Evolutionary conservation across 2,888 invertebrate species (phyloP), one percentile per base, ranked within the genome.

Genomic region (Ditylenchus weischeri): DNA sequence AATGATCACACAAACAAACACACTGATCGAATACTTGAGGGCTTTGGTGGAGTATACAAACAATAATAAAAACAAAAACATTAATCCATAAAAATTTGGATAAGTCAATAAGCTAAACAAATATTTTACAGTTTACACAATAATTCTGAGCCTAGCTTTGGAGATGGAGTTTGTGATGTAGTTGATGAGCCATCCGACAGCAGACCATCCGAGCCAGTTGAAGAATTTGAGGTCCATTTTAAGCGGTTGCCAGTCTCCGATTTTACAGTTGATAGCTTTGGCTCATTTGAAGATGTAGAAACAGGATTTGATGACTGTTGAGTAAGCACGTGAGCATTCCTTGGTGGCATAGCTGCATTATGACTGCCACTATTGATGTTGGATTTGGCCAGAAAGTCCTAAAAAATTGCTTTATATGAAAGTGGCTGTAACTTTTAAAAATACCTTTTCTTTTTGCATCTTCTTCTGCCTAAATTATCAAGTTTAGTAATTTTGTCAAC

Each of bases 361-460:
- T 23, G 23, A 21, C 13, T 54, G 54, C 18, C 8, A 13, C 43
- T 43, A 15, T 54, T 54, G 54, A 29, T 29, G n/a, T 54, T 54
- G 21, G 59, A 59, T 38, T 59, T 59, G 35, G 49, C 54, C 64
- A 67, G 43, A 38, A 67, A 67, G 13, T 48, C 65, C 54, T 54
- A 6, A 54, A 54, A 4, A 19, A 50, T 21, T 21, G 18, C 54
- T n/a, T n/a, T n/a, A n/a, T n/a, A n/a, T n/a, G n/a, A n/a, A n/a
- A n/a, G n/a, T n/a, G n/a, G n/a, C n/a, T n/a, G n/a, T n/a, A n/a
- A n/a, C n/a, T n/a, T n/a, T n/a, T n/a, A n/a, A n/a, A n/a, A 54
- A 29, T 54, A 62, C 62, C 64, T 75, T 75, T 65, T 94, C 93
- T 86, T 94, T 94, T 87, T 93, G 91, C 73, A 93, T 87, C 84